Base-by-base conservation (phyloP, 92 coral and sea anemone species). In the Palythoa caribaeorum region DNA sequence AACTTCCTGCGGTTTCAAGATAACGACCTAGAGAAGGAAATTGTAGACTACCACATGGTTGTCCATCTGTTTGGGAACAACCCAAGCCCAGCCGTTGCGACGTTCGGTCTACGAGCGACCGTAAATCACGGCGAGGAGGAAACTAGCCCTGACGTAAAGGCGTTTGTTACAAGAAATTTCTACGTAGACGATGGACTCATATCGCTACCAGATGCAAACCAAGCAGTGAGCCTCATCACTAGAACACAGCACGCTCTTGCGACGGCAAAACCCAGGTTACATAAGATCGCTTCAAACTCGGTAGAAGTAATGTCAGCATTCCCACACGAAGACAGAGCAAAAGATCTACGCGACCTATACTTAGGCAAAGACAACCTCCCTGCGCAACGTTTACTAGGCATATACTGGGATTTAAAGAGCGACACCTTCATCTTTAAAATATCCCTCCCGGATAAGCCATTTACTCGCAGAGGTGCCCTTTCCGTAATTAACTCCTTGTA, bases 21-120 rank as follows among this genome's bases (percentile, higher is more conserved):
- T 74, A 77, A 77, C 83, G 40, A 87, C 77, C 90, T 77, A 11
- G 40, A 68, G 55, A 55, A 77, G 68, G 66, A 63, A 6, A 47
- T 87, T 5, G 55, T 87, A 63, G 90, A 87, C 70, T 87, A 87
- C 19, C 53, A 71, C 2, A 87, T 87, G 78, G 71, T 63, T 37
- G 90, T 87, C 0, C 85, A 87, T 62, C 90, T 87, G 19, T 77
- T 87, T 17, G 85, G 90, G 6, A 77, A 87, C 57, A 83, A 38
- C 28, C 74, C 85, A 0, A 87, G 84, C 39, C 84, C 84, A 1
- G 84, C 84, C 11, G 57, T 86, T 8, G 89, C 89, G 14, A 86
- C 89, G 3, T 86, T 48, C 36, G 84, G 84, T 80, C 53, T 86
- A 19, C 76, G 89, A 50, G 78, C 38, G 57, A 86, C 89, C n/a